Percentiles rank a stretch among this genome's conserved stretches.
phyloP scores from a whole-genome alignment of 2,113 vertebrate genomes.

The Cairina moschata region DNA sequence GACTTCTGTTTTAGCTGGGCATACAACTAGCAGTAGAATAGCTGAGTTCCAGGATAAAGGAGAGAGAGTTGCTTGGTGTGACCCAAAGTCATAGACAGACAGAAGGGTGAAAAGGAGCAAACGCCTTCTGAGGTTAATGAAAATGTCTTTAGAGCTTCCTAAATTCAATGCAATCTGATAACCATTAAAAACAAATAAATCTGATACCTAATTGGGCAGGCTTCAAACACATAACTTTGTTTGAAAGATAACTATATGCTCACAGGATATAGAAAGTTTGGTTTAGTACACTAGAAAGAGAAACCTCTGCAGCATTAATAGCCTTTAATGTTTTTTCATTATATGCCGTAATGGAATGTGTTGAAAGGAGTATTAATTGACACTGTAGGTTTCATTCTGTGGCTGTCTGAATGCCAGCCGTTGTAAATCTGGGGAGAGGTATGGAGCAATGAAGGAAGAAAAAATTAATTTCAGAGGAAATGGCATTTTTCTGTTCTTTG shows the following conservation, averaged over 20 bases:
- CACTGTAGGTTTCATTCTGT: not conserved
- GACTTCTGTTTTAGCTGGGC: not conserved
- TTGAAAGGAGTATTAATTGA: not conserved
- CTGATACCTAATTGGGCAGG: not conserved
- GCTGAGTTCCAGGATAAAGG: not conserved
- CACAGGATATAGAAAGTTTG: not conserved
- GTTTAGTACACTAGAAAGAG: not conserved
- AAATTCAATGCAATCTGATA: not conserved
- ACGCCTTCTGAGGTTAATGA: not conserved
- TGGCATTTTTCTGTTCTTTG: not conserved
- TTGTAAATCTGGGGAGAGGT: not conserved
- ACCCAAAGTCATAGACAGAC: not conserved
- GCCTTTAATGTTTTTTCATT: not conserved
- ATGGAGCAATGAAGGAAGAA: not conserved
- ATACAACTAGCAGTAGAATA: not conserved
- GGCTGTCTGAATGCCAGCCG: not conserved
- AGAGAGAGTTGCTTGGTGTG: not conserved
- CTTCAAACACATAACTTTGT: not conserved
- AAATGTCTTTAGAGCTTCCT: not conserved
- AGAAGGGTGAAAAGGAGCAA: not conserved
- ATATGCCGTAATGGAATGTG: not conserved
- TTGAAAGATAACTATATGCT: not conserved
- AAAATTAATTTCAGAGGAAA: not conserved
- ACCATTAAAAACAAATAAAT: not conserved
- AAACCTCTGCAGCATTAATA: not conserved